Conservation (phyloP, 2,797 vertebrate species). For the Cossypha polioptera region DNA sequence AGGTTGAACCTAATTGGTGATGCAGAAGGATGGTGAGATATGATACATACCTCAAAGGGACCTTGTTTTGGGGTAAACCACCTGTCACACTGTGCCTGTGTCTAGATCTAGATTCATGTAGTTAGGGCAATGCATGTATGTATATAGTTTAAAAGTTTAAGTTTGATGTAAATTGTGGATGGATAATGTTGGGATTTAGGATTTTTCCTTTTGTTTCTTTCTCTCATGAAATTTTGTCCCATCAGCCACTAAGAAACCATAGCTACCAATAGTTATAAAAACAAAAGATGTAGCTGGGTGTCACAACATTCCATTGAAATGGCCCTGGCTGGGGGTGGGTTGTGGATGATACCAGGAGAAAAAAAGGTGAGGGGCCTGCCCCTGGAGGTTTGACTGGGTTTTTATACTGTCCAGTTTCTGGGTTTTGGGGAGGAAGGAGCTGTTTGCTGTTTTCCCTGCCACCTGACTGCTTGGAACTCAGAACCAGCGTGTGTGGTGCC, state of each 20-base stretch:
- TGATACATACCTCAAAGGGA: neutral
- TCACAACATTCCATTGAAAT: neutral
- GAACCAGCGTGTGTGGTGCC: rapidly evolving
- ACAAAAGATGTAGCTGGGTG: neutral
- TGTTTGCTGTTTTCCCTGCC: neutral
- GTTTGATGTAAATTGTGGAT: neutral
- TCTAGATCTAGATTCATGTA: neutral
- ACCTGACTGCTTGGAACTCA: neutral
- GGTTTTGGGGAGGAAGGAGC: neutral
- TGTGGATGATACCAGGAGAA: neutral
- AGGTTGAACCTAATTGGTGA: neutral
- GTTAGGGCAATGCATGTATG: neutral
- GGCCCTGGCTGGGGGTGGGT: neutral
- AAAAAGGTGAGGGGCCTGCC: neutral
- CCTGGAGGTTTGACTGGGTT: neutral
- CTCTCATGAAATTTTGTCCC: neutral
- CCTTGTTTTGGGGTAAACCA: neutral
- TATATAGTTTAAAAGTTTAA: neutral
- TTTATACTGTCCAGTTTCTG: neutral
- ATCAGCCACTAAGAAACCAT: neutral
- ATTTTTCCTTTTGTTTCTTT: neutral
- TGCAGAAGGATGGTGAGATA: neutral
- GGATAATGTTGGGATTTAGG: neutral
- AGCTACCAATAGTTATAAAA: neutral
- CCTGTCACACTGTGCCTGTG: neutral